These are phyloP conservation scores for Lepidurus packardi DNA, from an alignment of 1,140 invertebrate species.

Conservation along the genomic window DNA sequence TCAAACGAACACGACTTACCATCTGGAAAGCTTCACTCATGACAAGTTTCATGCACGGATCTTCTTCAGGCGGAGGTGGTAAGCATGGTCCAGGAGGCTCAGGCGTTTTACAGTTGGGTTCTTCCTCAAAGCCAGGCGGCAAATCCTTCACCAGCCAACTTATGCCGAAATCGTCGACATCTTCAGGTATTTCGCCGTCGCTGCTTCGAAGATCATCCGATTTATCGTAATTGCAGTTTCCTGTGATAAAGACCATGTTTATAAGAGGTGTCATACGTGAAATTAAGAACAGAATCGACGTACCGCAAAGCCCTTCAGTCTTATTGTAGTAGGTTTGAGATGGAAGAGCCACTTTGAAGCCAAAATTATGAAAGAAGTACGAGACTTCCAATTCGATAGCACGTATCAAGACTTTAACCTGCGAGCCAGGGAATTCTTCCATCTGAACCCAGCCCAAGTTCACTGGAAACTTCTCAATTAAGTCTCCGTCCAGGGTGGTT, in stretches of 20 bases:
- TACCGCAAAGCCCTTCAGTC: conserved; percentile 71
- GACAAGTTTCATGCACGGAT: conserved; percentile 59
- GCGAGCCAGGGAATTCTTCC: conserved; percentile 41
- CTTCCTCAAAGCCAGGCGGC: conserved; percentile 35
- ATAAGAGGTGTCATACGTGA: background rate
- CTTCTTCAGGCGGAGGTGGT: conserved; percentile 46
- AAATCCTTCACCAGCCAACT: conserved; percentile 56
- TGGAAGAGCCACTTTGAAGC: conserved; percentile 58
- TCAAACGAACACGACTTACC: conserved; percentile 41
- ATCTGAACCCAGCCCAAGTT: conserved; percentile 46
- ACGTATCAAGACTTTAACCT: conserved; percentile 47
- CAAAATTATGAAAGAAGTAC: conserved; percentile 43
- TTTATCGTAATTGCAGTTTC: conserved; percentile 59
- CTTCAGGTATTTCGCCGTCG: conserved; percentile 47
- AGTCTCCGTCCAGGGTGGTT: conserved; percentile 41
- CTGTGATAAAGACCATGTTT: conserved; percentile 37
- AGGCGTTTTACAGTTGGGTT: conserved; percentile 33
- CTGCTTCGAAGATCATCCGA: conserved; percentile 57
- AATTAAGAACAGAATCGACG: conserved; percentile 38
- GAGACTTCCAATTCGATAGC: conserved; percentile 40
- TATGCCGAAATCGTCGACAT: conserved; percentile 52
- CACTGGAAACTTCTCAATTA: conserved; percentile 42
- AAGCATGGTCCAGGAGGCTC: conserved; percentile 35
- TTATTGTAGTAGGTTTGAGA: conserved; percentile 64
- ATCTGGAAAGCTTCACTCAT: conserved; percentile 57